Evolutionary conservation across 1,140 invertebrate species (phyloP).

Genomic region (Eurosta solidaginis): DNA sequence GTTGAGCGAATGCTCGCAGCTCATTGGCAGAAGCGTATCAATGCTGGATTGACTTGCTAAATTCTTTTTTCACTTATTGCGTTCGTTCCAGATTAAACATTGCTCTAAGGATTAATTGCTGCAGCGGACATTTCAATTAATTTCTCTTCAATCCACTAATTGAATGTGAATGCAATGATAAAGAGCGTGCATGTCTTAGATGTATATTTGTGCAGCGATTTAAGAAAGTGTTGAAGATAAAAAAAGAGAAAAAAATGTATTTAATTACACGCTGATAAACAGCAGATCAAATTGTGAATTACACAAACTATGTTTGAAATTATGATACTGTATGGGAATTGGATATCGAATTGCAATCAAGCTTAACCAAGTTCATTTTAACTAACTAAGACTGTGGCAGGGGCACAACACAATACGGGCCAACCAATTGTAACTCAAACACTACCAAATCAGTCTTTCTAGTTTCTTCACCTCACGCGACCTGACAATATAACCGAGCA

Average conservation of each 20-base stretch:
- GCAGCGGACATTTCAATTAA: conserved; percentile 27
- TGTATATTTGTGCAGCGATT: not conserved
- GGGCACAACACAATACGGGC: too few species aligned
- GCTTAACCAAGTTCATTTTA: too few species aligned
- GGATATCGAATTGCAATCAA: too few species aligned
- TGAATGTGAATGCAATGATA: conserved; percentile 18
- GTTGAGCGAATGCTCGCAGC: not conserved
- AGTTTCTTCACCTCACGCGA: too few species aligned
- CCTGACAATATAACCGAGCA: too few species aligned
- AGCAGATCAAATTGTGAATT: not conserved
- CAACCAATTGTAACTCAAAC: too few species aligned
- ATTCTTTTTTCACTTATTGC: not conserved
- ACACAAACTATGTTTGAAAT: not conserved
- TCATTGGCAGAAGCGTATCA: not conserved
- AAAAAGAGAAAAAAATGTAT: not conserved
- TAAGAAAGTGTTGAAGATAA: not conserved
- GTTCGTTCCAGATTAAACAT: not conserved
- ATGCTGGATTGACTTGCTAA: not conserved
- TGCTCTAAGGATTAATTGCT: conserved; percentile 19
- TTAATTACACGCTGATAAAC: not conserved
- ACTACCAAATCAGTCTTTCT: too few species aligned
- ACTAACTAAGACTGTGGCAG: too few species aligned
- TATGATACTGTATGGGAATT: too few species aligned
- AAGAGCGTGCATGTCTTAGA: not conserved
- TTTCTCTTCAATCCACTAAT: conserved; percentile 7